These are phyloP conservation scores for Silurus glanis DNA, from an alignment of 2,113 vertebrate genomes.

Conservation along the genomic window DNA sequence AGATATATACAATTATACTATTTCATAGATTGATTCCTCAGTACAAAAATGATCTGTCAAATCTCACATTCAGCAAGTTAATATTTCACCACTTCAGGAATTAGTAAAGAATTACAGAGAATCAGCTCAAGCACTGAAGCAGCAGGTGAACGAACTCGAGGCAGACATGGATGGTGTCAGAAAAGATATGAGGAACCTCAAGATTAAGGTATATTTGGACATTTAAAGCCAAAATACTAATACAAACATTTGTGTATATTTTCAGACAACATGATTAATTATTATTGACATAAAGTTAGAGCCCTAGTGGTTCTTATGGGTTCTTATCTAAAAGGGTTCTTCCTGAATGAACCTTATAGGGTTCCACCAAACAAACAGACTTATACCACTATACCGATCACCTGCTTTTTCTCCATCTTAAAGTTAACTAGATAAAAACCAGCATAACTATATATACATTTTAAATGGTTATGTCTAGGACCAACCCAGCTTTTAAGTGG, in stretches of 20 bases:
- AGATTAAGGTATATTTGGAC: constrained; percentile 72
- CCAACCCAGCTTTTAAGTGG: too few relatives aligned
- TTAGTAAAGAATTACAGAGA: constrained; percentile 64
- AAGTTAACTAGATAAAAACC: neutral
- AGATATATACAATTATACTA: neutral
- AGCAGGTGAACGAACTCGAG: constrained; percentile 70
- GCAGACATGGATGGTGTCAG: constrained; percentile 66
- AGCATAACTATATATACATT: neutral
- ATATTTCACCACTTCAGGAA: constrained; percentile 66
- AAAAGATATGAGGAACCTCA: constrained; percentile 70
- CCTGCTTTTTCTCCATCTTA: too few relatives aligned
- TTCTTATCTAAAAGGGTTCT: neutral
- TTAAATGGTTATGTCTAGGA: neutral
- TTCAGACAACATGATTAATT: neutral
- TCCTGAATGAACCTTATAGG: neutral
- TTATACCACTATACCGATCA: neutral
- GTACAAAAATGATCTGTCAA: neutral
- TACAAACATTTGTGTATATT: neutral
- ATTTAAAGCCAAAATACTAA: neutral
- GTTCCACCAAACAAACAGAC: neutral
- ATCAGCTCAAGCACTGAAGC: constrained; percentile 64
- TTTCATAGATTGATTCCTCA: neutral
- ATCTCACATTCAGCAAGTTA: neutral
- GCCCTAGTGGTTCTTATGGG: neutral
- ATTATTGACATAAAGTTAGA: neutral